These are phyloP conservation scores for Diorhabda carinulata DNA, from an alignment of 1,140 invertebrate genomes.

Conservation along the genomic window DNA sequence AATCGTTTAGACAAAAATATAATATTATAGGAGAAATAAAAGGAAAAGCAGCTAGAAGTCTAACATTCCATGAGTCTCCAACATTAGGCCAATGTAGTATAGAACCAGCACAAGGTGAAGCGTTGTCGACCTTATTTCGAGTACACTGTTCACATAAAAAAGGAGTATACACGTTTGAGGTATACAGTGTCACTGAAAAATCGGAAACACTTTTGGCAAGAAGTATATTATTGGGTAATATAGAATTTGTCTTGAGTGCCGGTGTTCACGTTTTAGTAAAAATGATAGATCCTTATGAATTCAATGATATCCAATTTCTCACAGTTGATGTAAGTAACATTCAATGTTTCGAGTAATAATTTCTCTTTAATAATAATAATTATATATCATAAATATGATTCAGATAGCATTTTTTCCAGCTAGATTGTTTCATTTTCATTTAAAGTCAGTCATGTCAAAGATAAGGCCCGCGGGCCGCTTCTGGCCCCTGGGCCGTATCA, in stretches of 20 bases:
- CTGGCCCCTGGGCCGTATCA: no score
- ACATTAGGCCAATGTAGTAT: not conserved
- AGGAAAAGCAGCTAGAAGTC: not conserved
- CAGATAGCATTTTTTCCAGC: no score
- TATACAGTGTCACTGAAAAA: not conserved
- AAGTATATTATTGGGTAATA: not conserved
- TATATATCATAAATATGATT: no score
- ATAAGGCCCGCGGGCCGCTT: no score
- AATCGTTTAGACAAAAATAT: no score
- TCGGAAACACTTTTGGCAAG: not conserved
- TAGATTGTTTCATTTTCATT: no score
- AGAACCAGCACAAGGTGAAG: not conserved
- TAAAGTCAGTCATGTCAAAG: no score
- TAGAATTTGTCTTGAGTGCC: not conserved
- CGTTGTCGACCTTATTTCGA: not conserved
- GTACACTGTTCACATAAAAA: not conserved
- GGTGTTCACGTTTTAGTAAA: not conserved
- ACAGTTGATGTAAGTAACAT: no score
- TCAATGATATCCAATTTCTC: not conserved
- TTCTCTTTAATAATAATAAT: no score
- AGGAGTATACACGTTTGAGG: conserved; percentile 8
- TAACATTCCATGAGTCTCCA: not conserved
- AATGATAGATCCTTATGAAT: conserved; percentile 3
- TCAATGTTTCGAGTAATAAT: no score
- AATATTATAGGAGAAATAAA: not conserved